Evolutionary conservation across 2,888 invertebrate genomes (phyloP).

Genomic region (Dorcus hopei): DNA sequence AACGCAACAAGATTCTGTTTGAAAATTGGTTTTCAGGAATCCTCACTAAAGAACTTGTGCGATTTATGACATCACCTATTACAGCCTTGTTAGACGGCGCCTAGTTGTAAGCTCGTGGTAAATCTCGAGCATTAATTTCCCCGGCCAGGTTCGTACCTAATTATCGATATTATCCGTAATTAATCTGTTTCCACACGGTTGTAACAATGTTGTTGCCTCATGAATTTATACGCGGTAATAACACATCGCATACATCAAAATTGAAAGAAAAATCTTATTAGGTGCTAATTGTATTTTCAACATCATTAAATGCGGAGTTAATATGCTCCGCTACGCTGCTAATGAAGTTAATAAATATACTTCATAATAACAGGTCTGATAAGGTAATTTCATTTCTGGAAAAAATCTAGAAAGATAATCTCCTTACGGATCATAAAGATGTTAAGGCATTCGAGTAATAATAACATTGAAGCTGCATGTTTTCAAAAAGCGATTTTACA

Average conservation of each 20-base stretch:
- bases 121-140: too few relatives aligned
- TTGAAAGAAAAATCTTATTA: neutral
- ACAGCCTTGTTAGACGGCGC: too few relatives aligned
- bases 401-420: slow-evolving; percentile 4
- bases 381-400: slow-evolving; percentile 7
- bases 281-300: slow-evolving; percentile 15
- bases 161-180: slow-evolving; percentile 1
- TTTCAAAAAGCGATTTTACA: too few relatives aligned
- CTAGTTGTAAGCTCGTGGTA: too few relatives aligned
- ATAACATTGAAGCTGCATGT: neutral
- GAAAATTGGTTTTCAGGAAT: too few relatives aligned
- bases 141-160: neutral
- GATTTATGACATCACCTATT: too few relatives aligned
- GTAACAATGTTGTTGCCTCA: neutral
- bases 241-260: slow-evolving; percentile 3
- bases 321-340: slow-evolving; percentile 6
- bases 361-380: slow-evolving; percentile 14
- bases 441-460: slow-evolving; percentile 11
- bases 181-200: slow-evolving; percentile 2
- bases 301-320: slow-evolving; percentile 3
- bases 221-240: slow-evolving; percentile 6
- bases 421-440: slow-evolving; percentile 13
- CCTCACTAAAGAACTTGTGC: too few relatives aligned
- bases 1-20: too few relatives aligned
- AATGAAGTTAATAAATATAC: slow-evolving; percentile 14